Conservation (phyloP, 2,888 invertebrate species). For the Aphrophora alni region DNA sequence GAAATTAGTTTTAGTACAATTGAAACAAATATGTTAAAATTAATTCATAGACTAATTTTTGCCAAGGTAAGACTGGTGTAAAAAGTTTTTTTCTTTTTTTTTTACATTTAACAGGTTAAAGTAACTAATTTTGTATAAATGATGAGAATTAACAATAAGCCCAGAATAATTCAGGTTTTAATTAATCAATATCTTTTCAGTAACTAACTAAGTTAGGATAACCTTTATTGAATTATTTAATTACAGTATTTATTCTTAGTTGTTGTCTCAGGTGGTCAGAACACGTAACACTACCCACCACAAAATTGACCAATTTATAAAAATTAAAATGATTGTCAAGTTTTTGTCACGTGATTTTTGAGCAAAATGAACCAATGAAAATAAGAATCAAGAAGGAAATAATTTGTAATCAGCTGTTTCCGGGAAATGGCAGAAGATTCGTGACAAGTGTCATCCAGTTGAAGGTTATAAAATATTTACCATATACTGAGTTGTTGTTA, state of each 20-base stretch:
- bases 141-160: too few relatives aligned
- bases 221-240: too few relatives aligned
- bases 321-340: not conserved
- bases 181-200: too few relatives aligned
- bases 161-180: too few relatives aligned
- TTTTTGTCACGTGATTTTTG: not conserved
- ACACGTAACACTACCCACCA: too few relatives aligned
- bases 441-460: not conserved
- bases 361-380: not conserved
- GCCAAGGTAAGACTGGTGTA: not conserved
- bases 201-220: too few relatives aligned
- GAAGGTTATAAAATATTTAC: not conserved
- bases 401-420: conserved; percentile 1
- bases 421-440: conserved; percentile 9
- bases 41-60: not conserved
- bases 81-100: not conserved
- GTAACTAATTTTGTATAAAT: too few relatives aligned
- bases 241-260: too few relatives aligned
- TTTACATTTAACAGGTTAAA: too few relatives aligned
- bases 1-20: too few relatives aligned
- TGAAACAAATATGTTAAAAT: not conserved
- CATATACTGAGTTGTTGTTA: not conserved
- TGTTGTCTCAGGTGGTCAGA: too few relatives aligned
- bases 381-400: not conserved
- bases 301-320: too few relatives aligned